These are phyloP conservation scores for Oxycera nigricornis DNA, from an alignment of 2,888 invertebrate species.

Conservation along the genomic window DNA sequence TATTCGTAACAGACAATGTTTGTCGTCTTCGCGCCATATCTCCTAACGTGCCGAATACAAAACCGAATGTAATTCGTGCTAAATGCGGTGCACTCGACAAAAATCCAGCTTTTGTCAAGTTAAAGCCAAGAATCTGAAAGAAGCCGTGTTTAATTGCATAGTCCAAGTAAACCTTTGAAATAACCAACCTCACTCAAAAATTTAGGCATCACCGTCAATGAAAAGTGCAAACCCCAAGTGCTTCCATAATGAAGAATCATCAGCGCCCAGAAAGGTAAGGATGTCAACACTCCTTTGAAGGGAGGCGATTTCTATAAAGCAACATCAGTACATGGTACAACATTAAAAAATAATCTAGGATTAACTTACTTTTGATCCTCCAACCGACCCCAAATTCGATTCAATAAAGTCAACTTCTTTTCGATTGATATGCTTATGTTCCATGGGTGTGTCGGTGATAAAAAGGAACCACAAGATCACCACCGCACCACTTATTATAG, in stretches of 20 bases:
- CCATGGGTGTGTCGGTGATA: conserved; percentile 69
- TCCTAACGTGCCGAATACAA: conserved; percentile 74
- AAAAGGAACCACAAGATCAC: conserved; percentile 69
- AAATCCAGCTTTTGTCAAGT: conserved; percentile 73
- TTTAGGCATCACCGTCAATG: conserved; percentile 78
- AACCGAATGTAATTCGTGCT: conserved; percentile 72
- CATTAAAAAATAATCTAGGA: conserved; percentile 5
- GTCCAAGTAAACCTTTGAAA: background rate
- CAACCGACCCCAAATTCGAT: conserved; percentile 67
- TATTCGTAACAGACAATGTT: conserved; percentile 64
- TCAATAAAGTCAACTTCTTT: conserved; percentile 71
- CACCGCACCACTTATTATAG: conserved; percentile 66
- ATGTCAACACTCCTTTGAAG: conserved; percentile 68
- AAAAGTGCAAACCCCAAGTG: conserved; percentile 77
- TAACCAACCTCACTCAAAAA: conserved; percentile 68
- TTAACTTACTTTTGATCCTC: conserved; percentile 66
- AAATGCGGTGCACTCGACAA: conserved; percentile 76
- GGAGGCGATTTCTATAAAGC: conserved; percentile 66
- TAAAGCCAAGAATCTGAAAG: conserved; percentile 69
- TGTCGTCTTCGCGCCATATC: conserved; percentile 67
- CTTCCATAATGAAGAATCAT: conserved; percentile 75
- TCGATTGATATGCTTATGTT: conserved; percentile 69
- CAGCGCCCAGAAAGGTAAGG: conserved; percentile 74
- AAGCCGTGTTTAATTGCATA: background rate
- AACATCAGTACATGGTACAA: background rate